A percentile compares a stretch with the other conserved stretches of the same genome.
phyloP scores from a whole-genome alignment of 2,113 vertebrate genomes.

The Psittacara wagleri region DNA sequence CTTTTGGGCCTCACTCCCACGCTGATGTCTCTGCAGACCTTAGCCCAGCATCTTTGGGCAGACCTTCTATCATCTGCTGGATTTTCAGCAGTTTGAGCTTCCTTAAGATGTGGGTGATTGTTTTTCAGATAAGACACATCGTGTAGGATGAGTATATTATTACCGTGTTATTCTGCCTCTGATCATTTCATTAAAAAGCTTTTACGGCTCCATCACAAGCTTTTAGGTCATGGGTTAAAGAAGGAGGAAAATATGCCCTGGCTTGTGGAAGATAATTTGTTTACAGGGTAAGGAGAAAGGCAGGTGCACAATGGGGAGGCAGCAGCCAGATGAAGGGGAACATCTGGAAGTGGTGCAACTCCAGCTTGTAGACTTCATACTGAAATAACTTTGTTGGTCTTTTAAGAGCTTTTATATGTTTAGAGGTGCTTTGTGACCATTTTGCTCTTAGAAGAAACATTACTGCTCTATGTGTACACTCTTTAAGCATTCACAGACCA shows the following conservation, averaged over 20 bases:
- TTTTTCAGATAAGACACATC: slow-evolving; percentile 30
- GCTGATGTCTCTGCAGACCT: background rate
- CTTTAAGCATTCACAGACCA: background rate
- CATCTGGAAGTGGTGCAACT: background rate
- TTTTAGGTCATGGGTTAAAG: slow-evolving; percentile 39
- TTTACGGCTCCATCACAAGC: background rate
- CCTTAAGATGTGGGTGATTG: slow-evolving; percentile 51
- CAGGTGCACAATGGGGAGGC: slow-evolving; percentile 4
- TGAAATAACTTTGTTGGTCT: background rate
- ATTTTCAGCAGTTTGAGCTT: slow-evolving; percentile 23
- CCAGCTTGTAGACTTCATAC: background rate
- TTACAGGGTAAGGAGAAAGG: slow-evolving; percentile 18
- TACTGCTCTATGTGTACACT: background rate
- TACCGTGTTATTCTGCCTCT: slow-evolving; percentile 28
- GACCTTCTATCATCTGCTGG: background rate
- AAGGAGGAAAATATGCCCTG: background rate
- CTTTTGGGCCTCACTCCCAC: background rate
- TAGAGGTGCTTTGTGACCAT: background rate
- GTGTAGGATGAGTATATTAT: slow-evolving; percentile 50
- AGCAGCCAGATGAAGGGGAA: background rate
- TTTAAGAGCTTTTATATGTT: background rate
- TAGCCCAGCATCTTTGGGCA: background rate
- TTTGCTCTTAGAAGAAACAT: background rate
- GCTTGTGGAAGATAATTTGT: slow-evolving; percentile 38
- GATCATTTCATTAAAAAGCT: slow-evolving; percentile 39